Evolutionary conservation across 1,140 invertebrate genomes (phyloP).

Genomic region (Nymphalis io): DNA sequence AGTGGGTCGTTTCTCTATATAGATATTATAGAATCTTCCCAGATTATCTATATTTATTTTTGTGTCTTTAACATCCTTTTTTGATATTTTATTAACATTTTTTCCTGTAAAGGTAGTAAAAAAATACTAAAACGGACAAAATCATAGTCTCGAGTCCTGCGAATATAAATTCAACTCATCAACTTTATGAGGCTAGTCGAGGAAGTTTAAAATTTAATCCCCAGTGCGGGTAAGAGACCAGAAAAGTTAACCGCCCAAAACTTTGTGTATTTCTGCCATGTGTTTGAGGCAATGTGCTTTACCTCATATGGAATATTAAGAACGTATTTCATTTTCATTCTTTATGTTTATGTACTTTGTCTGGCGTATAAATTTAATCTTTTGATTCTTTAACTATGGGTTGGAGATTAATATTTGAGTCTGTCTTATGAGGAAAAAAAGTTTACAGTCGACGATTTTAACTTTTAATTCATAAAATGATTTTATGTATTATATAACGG

Average conservation of each 20-base stretch:
- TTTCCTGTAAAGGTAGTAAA: not conserved
- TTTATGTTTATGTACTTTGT: not conserved
- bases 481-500: too few species aligned
- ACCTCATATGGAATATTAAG: conserved; percentile 32
- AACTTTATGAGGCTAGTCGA: conserved; percentile 65
- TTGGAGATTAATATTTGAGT: too few species aligned
- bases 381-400: too few species aligned
- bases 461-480: too few species aligned
- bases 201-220: conserved; percentile 72
- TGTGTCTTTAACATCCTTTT: not conserved
- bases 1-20: too few species aligned
- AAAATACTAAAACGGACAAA: conserved; percentile 24
- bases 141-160: conserved; percentile 32
- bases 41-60: too few species aligned
- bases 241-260: conserved; percentile 73
- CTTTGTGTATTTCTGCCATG: conserved; percentile 53
- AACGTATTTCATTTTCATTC: conserved; percentile 7
- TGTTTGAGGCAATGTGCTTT: conserved; percentile 48
- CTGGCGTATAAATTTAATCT: too few species aligned
- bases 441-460: too few species aligned
- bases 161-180: conserved; percentile 61
- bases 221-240: conserved; percentile 66
- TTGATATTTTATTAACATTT: not conserved
- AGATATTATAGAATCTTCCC: too few species aligned
- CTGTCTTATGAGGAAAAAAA: too few species aligned